Base-by-base conservation (phyloP, 2,797 vertebrate species). In the Tragelaphus eurycerus region DNA sequence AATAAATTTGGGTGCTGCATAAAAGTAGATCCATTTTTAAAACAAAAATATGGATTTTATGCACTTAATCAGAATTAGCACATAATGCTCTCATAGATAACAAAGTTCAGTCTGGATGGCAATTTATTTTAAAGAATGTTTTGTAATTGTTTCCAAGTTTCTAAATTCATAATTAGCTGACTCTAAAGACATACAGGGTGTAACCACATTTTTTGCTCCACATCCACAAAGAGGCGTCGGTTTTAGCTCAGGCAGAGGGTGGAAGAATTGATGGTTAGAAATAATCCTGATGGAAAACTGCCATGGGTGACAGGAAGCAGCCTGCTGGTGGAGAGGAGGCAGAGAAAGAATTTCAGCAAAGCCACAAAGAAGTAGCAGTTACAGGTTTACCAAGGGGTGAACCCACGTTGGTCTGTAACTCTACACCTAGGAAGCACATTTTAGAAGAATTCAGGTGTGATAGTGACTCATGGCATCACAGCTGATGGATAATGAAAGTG, bases 71-170 rank as follows among this genome's bases (percentile, higher is more conserved):
- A 94, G 87, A 92, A 90, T 57, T 31, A 43, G 46, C 43, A 93
- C 67, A 46, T 62, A 88, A 79, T 25, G 17, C 31, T 52, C n/a
- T 96, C 46, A 50, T 43, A 81, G 97, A 94, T 71, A 90, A 64
- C 64, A 54, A 85, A 93, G 71, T 64, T 82, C 55, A 78, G 34
- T 21, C 57, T 59, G 78, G 17, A 13, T 46, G 34, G 52, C 93
- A 83, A 38, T 94, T 83, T 92, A 88, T 87, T 93, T 94, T 62
- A 79, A 92, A 96, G 67, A 96, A 64, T 43, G 48, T 62, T 83
- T 92, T 74, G 9, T 74, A 57, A 95, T 81, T 93, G 48, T 95
- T 94, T 89, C 67, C 85, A 78, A 90, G 88, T 1, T 34, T 97
- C 84, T 64, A 85, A 82, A 91, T 85, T 84, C 52, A 50, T 89